Evolutionary conservation across 2,113 vertebrate genomes (phyloP).

Genomic region (Parotia lawesii): DNA sequence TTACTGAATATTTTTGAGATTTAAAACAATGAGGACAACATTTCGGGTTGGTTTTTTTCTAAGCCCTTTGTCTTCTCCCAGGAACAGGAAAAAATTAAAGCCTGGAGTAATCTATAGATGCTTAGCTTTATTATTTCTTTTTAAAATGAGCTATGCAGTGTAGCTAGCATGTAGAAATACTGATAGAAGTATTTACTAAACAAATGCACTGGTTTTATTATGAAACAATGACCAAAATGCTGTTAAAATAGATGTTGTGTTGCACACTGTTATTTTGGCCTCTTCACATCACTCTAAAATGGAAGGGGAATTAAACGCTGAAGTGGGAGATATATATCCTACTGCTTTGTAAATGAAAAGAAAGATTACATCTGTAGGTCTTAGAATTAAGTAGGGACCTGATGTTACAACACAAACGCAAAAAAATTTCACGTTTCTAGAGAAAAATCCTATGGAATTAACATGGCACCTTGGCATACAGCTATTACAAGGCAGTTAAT

Average conservation of each 20-base stretch:
- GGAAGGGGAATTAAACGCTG: background rate
- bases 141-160: background rate
- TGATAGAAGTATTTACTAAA: background rate
- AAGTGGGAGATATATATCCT: background rate
- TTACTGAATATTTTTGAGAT: background rate
- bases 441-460: background rate
- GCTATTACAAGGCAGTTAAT: constrained; percentile 2
- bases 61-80: background rate
- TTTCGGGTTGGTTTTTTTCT: fast-evolving
- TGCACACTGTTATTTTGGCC: background rate
- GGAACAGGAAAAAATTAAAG: background rate
- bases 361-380: background rate
- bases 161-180: background rate
- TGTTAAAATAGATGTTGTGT: background rate
- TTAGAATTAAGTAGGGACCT: background rate
- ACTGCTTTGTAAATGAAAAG: background rate
- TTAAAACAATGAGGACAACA: background rate
- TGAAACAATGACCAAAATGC: background rate
- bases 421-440: background rate
- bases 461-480: background rate
- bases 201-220: background rate
- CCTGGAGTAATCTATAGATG: background rate
- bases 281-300: background rate
- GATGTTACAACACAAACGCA: background rate
- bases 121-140: background rate